Conservation (phyloP, 2,113 vertebrate genomes). For the Ptychochromis oligacanthus region DNA sequence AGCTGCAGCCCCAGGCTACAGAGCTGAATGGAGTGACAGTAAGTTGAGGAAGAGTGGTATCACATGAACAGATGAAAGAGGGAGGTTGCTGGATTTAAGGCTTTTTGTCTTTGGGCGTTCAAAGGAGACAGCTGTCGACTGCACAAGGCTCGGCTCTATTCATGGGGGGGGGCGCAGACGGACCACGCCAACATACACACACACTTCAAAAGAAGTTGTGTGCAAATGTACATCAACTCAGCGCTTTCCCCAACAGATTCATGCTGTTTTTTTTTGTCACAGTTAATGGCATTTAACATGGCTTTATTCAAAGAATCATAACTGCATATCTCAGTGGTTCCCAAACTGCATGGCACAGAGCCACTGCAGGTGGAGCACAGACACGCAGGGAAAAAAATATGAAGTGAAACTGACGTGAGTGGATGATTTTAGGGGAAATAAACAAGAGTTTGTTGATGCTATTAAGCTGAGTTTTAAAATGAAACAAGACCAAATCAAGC, state of each 20-base stretch:
- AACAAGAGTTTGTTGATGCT: neutral
- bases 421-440: neutral
- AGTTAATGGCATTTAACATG: neutral
- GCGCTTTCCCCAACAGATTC: slow-evolving; percentile 4
- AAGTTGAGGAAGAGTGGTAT: slow-evolving; percentile 72
- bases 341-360: neutral
- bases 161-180: slow-evolving; percentile 67
- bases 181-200: slow-evolving; percentile 62
- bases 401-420: neutral
- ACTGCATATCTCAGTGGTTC: neutral
- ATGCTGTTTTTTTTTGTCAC: slow-evolving; percentile 17
- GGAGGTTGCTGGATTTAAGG: slow-evolving; percentile 78
- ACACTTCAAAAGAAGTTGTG: slow-evolving; percentile 69
- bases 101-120: slow-evolving; percentile 80
- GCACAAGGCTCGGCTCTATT: slow-evolving; percentile 74
- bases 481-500: neutral
- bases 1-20: slow-evolving; percentile 39
- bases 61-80: slow-evolving; percentile 81
- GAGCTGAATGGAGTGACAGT: slow-evolving; percentile 54
- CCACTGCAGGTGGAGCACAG: neutral
- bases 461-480: neutral
- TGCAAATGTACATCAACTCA: slow-evolving; percentile 15
- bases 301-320: neutral
- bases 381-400: neutral
- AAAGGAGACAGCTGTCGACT: slow-evolving; percentile 83